Conservation (phyloP, 2,113 vertebrate species). For the Circaetus cinerascens region DNA sequence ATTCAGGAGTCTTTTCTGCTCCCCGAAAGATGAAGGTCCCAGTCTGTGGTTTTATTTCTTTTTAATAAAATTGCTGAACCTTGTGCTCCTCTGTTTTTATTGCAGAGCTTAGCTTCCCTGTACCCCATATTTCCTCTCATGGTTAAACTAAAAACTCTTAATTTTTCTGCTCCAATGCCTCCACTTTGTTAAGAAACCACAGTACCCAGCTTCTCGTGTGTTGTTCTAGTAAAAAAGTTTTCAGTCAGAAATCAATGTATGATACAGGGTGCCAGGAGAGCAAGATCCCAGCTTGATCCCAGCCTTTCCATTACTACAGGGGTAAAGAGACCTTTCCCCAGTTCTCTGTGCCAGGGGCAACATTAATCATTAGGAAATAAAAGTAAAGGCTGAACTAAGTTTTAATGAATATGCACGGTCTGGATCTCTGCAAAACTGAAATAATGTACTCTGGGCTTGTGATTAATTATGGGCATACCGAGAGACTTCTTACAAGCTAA, state of each 20-base stretch:
- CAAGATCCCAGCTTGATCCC: not conserved
- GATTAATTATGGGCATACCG: not conserved
- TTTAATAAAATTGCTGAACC: not conserved
- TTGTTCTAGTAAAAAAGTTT: not conserved
- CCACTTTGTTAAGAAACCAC: not conserved
- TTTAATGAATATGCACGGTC: not conserved
- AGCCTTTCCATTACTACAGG: not conserved
- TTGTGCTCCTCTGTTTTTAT: not conserved
- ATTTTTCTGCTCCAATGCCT: not conserved
- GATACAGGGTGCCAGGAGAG: not conserved
- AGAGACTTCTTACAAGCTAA: fast-evolving
- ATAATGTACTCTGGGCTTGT: not conserved
- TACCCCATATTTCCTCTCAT: not conserved
- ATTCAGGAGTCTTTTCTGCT: not conserved
- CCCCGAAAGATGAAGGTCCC: not conserved
- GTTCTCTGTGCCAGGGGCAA: not conserved
- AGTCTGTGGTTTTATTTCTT: not conserved
- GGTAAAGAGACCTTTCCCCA: not conserved
- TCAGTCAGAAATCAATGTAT: not conserved
- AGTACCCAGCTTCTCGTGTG: not conserved
- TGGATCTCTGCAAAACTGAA: not conserved
- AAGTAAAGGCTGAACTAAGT: not conserved
- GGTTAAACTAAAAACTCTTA: not conserved
- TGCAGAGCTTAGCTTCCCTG: not conserved
- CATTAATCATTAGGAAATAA: not conserved